Evolutionary conservation across 2,113 vertebrate genomes (phyloP).

Genomic region (Taurulus bubalis): DNA sequence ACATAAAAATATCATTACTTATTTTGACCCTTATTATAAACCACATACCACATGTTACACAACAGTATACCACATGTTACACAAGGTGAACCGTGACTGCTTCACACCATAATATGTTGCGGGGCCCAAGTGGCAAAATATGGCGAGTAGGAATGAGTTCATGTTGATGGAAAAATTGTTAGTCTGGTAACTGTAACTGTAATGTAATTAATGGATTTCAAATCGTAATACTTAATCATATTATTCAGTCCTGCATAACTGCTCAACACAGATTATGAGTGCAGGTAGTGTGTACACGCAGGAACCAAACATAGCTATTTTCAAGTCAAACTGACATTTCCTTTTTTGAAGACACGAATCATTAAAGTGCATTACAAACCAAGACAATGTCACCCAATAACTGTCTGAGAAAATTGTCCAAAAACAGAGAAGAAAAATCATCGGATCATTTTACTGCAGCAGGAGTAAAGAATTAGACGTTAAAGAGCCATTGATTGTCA

Average conservation of each 20-base stretch:
- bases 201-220: too few relatives aligned
- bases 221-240: too few relatives aligned
- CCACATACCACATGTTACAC: neutral
- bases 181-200: too few relatives aligned
- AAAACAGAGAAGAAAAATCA: neutral
- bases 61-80: neutral
- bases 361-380: neutral
- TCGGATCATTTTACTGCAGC: conserved; percentile 4
- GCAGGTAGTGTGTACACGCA: neutral
- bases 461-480: conserved; percentile 3
- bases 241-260: neutral
- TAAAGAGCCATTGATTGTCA: conserved; percentile 17
- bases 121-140: too few relatives aligned
- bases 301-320: neutral
- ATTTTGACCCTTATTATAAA: too few relatives aligned
- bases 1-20: too few relatives aligned
- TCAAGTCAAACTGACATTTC: neutral
- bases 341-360: neutral
- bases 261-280: neutral
- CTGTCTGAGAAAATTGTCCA: neutral
- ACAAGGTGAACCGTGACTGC: neutral
- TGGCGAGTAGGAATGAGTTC: too few relatives aligned
- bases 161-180: too few relatives aligned
- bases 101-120: too few relatives aligned
- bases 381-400: conserved; percentile 12